These are phyloP conservation scores for Epinephelus awoara DNA, from an alignment of 2,797 vertebrate species.

Conservation along the genomic window DNA sequence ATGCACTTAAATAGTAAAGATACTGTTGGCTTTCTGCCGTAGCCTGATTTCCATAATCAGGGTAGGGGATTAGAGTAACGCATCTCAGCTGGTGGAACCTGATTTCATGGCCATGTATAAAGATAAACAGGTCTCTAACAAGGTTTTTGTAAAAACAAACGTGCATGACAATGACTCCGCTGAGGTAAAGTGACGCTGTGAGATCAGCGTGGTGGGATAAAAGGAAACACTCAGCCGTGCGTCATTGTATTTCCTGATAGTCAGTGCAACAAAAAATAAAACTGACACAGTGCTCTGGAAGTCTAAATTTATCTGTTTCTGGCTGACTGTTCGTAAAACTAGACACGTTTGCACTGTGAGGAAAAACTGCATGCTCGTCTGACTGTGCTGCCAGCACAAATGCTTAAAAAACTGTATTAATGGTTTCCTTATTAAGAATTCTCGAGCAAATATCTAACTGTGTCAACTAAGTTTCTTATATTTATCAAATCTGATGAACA, in stretches of 20 bases:
- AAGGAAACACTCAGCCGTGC: neutral
- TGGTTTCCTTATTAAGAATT: no score
- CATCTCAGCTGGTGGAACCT: neutral
- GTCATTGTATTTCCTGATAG: neutral
- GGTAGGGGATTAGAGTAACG: slow-evolving; percentile 12
- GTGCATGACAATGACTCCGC: neutral
- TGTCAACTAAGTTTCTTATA: neutral
- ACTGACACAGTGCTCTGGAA: neutral
- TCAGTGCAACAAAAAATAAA: neutral
- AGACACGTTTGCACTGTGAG: neutral
- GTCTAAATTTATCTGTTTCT: neutral
- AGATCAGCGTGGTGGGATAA: neutral
- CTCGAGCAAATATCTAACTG: no score
- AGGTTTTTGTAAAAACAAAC: neutral
- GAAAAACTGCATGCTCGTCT: neutral
- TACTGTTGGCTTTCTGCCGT: neutral
- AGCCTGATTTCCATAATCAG: neutral
- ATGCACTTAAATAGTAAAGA: neutral
- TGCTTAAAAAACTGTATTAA: neutral
- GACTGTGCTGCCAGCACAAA: neutral
- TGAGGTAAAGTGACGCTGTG: neutral
- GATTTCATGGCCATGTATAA: neutral
- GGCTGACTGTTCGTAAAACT: neutral
- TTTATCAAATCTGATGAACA: neutral
- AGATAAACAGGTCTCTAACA: neutral